phyloP scores from a whole-genome alignment of 2,888 invertebrate genomes.

The Lasioglossum leucozonium region DNA sequence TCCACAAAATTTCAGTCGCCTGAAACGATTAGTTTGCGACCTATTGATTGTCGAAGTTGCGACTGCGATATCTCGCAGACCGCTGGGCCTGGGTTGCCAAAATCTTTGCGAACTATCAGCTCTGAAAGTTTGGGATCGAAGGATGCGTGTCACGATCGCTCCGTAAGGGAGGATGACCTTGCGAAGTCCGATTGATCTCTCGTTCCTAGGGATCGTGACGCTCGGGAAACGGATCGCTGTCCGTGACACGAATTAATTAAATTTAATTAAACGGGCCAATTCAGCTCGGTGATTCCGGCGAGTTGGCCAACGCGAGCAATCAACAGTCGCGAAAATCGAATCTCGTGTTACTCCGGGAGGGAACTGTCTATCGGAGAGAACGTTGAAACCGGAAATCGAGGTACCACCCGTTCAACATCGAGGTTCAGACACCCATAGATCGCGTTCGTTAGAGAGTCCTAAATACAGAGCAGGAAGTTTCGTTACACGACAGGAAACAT shows the following conservation, averaged over 20 bases:
- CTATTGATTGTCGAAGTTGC: neutral
- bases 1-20: neutral
- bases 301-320: conserved; percentile 18
- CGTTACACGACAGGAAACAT: conserved; percentile 25
- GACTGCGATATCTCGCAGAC: neutral
- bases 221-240: conserved; percentile 3
- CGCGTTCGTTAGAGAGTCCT: neutral
- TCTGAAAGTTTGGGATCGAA: neutral
- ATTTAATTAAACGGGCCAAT: conserved; percentile 45
- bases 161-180: neutral
- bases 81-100: neutral
- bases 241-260: conserved; percentile 36
- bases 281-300: conserved; percentile 11
- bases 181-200: neutral
- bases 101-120: neutral
- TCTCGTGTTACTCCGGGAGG: neutral
- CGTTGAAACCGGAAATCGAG: conserved; percentile 18
- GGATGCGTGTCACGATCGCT: neutral
- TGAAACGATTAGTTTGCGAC: neutral
- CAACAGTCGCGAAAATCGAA: conserved; percentile 18
- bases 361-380: neutral
- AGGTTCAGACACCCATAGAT: neutral
- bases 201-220: neutral
- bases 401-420: neutral
- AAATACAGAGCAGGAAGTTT: neutral